Conservation (phyloP, 2,797 vertebrate genomes). For the Xenentodon cancila region DNA sequence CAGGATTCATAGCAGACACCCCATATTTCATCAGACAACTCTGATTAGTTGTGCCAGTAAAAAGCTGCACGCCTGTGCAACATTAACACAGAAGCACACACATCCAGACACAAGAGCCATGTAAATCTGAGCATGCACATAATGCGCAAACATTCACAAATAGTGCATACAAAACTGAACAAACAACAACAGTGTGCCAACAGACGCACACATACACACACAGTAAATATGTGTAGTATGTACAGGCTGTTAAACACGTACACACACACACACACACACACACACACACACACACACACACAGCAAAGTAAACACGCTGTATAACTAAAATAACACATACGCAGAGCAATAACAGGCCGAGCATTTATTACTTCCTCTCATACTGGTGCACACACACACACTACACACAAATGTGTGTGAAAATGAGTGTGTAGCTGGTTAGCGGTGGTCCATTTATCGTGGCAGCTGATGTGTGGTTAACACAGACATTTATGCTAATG, state of each 20-base stretch:
- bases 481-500: slow-evolving; percentile 78
- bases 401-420: slow-evolving; percentile 28
- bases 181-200: slow-evolving; percentile 43
- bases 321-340: slow-evolving; percentile 34
- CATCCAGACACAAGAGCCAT: not conserved
- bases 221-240: slow-evolving; percentile 50
- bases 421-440: slow-evolving; percentile 60
- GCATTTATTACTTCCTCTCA: slow-evolving; percentile 52
- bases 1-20: slow-evolving; percentile 61
- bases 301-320: slow-evolving; percentile 39
- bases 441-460: slow-evolving; percentile 70
- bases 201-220: slow-evolving; percentile 35
- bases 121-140: slow-evolving; percentile 24
- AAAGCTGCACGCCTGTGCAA: slow-evolving; percentile 48
- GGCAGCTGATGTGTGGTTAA: slow-evolving; percentile 76
- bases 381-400: slow-evolving; percentile 14
- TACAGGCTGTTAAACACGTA: slow-evolving; percentile 34
- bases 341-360: slow-evolving; percentile 47
- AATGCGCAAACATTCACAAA: slow-evolving; percentile 31
- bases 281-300: slow-evolving; percentile 4
- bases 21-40: slow-evolving; percentile 68
- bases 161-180: slow-evolving; percentile 51
- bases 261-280: no score
- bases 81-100: slow-evolving; percentile 31
- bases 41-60: slow-evolving; percentile 65